Evolutionary conservation across 2,113 vertebrate genomes (phyloP).

Genomic region (Brachionichthys hirsutus): DNA sequence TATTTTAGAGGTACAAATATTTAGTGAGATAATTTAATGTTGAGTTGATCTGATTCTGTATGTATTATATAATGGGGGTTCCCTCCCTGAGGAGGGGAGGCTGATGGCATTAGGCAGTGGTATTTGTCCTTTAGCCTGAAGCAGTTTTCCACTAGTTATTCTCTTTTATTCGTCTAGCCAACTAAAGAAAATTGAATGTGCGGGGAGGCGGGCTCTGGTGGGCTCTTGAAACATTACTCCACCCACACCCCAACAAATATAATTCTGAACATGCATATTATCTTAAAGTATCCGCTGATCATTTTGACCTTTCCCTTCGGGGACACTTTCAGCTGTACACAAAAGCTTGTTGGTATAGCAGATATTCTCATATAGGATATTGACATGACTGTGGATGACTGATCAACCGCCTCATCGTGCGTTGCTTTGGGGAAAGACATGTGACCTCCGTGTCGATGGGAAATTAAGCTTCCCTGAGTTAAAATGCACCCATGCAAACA

Average conservation of each 20-base stretch:
- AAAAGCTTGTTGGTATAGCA: too few species aligned
- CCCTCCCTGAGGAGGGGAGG: neutral
- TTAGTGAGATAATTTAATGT: neutral
- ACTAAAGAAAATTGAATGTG: conserved; percentile 24
- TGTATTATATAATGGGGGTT: conserved; percentile 2
- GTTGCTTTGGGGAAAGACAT: too few species aligned
- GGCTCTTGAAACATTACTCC: conserved; percentile 6
- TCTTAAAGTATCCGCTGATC: too few species aligned
- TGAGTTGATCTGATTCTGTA: neutral
- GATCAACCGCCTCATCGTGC: too few species aligned
- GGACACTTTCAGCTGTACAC: too few species aligned
- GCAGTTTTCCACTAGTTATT: conserved; percentile 47
- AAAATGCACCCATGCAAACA: too few species aligned
- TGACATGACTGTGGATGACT: too few species aligned
- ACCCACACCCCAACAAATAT: neutral
- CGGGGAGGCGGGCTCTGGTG: conserved; percentile 14
- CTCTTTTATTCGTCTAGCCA: conserved; percentile 50
- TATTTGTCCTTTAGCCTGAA: conserved; percentile 32
- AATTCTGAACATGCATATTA: too few species aligned
- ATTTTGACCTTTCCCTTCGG: too few species aligned
- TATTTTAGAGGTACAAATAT: neutral
- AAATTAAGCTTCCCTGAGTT: too few species aligned
- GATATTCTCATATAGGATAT: too few species aligned
- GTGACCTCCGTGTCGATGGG: too few species aligned
- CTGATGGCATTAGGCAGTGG: conserved; percentile 21